Evolutionary conservation across 2,113 vertebrate genomes (phyloP).

Genomic region (Cynocephalus volans): DNA sequence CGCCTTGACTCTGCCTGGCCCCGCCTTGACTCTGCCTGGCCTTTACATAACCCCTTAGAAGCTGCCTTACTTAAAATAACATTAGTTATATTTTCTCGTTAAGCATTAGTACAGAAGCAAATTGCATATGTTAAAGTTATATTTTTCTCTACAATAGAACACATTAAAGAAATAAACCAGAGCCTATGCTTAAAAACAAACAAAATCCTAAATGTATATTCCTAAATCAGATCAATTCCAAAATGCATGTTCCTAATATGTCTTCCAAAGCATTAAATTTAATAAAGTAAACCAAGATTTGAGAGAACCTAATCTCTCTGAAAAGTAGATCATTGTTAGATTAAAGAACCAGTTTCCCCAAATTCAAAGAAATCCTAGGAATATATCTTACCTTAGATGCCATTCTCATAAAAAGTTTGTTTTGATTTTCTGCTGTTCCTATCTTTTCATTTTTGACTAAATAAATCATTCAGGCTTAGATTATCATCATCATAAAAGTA

Average conservation of each 20-base stretch:
- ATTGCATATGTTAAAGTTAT: no score
- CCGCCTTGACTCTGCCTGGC: no score
- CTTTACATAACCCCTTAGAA: no score
- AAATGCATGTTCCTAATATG: background rate
- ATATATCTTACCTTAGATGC: constrained; percentile 93
- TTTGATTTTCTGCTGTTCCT: constrained; percentile 96
- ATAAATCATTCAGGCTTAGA: constrained; percentile 92
- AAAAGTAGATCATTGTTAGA: background rate
- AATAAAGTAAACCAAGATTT: constrained; percentile 48
- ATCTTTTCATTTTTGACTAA: constrained; percentile 97
- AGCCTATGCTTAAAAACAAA: constrained; percentile 13
- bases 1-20: no score
- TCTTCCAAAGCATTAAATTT: constrained; percentile 22
- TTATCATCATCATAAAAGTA: constrained; percentile 97
- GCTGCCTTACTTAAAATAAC: no score
- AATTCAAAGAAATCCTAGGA: background rate
- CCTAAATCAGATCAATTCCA: background rate
- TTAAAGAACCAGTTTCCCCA: background rate
- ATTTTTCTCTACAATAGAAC: no score
- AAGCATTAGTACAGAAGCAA: no score
- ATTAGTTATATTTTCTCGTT: no score
- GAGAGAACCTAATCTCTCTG: constrained; percentile 2
- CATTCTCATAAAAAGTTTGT: constrained; percentile 95
- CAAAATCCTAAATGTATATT: background rate
- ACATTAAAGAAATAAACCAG: constrained; percentile 22